Percentiles rank a stretch among this genome's conserved stretches.
These are phyloP conservation scores for Triplophysa rosa DNA, from an alignment of 2,113 vertebrate genomes.

Conservation along the genomic window DNA sequence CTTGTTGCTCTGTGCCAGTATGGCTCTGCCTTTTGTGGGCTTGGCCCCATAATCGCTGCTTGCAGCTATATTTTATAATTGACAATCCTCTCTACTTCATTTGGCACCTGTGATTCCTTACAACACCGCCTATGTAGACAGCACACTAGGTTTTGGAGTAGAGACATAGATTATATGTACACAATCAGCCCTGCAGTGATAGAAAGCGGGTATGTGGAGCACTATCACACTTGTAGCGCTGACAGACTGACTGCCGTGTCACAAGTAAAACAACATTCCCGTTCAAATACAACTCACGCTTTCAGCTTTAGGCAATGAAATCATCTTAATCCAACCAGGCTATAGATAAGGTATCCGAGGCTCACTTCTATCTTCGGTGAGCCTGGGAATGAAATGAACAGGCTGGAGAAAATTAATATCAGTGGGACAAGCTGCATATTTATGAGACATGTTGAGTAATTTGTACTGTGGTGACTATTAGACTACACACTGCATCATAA, in stretches of 20 bases:
- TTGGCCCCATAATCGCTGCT: no score
- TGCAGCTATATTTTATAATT: no score
- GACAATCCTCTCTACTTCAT: no score
- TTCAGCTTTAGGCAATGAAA: slow-evolving; percentile 62
- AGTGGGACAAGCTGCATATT: slow-evolving; percentile 29
- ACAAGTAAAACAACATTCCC: slow-evolving; percentile 59
- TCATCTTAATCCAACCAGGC: slow-evolving; percentile 52
- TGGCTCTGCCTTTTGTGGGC: no score
- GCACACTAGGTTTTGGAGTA: slow-evolving; percentile 4
- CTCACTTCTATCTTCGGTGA: slow-evolving; percentile 42
- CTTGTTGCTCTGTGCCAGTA: no score
- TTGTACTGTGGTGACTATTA: slow-evolving; percentile 25
- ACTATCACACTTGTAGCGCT: slow-evolving; percentile 44
- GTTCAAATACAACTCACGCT: slow-evolving; percentile 54
- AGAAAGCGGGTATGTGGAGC: slow-evolving; percentile 41
- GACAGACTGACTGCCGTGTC: slow-evolving; percentile 56
- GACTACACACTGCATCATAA: slow-evolving; percentile 32
- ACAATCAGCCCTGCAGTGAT: slow-evolving; percentile 1
- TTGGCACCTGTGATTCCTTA: background rate
- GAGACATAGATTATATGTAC: background rate
- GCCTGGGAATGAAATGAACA: slow-evolving; percentile 56
- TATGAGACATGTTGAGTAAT: slow-evolving; percentile 42
- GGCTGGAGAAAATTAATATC: slow-evolving; percentile 41
- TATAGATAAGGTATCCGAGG: slow-evolving; percentile 54
- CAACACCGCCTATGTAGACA: background rate